phyloP scores from a whole-genome alignment of 2,888 invertebrate genomes.

The Pseudococcus viburni region DNA sequence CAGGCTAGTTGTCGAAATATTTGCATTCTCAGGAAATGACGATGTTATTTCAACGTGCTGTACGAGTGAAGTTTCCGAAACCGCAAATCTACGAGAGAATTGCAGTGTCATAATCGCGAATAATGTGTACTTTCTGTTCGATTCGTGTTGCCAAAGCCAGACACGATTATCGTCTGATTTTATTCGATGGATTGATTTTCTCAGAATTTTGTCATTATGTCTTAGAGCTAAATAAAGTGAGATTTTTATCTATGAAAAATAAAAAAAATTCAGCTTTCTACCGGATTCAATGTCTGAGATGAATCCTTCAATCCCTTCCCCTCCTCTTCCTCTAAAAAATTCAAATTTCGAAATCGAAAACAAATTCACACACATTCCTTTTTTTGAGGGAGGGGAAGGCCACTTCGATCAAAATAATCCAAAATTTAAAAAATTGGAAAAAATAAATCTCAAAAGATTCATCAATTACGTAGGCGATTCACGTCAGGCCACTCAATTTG shows the following conservation, averaged over 20 bases:
- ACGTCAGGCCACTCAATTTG: background rate
- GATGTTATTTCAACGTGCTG: no score
- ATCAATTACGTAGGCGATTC: no score
- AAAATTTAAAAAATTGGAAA: no score
- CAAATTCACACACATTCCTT: no score
- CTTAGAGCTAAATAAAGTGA: background rate
- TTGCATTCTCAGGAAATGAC: constrained; percentile 56
- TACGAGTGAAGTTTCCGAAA: constrained; percentile 18
- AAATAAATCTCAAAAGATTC: no score
- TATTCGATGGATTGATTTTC: background rate
- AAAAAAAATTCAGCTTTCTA: constrained; percentile 10
- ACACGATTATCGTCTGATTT: background rate
- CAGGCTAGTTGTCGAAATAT: constrained; percentile 22
- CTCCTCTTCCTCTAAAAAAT: no score
- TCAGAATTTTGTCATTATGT: background rate
- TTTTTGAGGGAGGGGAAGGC: no score
- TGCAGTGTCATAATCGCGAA: background rate
- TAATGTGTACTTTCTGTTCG: background rate
- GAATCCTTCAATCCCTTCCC: no score
- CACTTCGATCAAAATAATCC: no score
- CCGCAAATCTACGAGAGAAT: constrained; percentile 18
- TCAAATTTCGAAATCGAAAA: no score
- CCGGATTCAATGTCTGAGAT: background rate
- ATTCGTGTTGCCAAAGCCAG: background rate
- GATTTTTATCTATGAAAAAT: background rate